Conservation (phyloP, 2,888 invertebrate genomes). For the Criorhina ranunculi region DNA sequence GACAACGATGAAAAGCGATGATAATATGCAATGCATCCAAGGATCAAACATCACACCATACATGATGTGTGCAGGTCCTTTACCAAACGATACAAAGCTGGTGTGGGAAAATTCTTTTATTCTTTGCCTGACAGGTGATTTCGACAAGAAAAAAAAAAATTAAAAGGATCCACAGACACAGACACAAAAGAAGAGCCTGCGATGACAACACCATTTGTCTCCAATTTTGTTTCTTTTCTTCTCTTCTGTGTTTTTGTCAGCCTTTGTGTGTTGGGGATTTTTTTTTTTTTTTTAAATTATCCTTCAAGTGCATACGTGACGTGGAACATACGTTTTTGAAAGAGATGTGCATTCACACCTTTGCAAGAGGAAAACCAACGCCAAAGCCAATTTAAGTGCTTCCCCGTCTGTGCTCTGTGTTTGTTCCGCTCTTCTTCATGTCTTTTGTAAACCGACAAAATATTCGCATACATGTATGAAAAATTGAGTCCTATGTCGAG, state of each 20-base stretch:
- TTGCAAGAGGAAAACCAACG: conserved; percentile 51
- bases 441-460: conserved; percentile 53
- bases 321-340: conserved; percentile 26
- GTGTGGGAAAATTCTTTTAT: conserved; percentile 8
- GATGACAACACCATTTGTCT: conserved; percentile 66
- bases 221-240: conserved; percentile 51
- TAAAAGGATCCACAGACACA: conserved; percentile 35
- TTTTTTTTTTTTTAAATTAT: conserved; percentile 69
- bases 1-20: conserved; percentile 50
- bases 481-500: conserved; percentile 53
- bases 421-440: not conserved
- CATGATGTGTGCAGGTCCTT: not conserved
- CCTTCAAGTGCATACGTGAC: conserved; percentile 66
- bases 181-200: conserved; percentile 40
- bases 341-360: conserved; percentile 68
- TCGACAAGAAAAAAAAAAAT: conserved; percentile 22
- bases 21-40: conserved; percentile 51
- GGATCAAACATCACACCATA: conserved; percentile 51
- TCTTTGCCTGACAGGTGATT: conserved; percentile 36
- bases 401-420: conserved; percentile 14
- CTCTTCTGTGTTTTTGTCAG: conserved; percentile 29
- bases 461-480: conserved; percentile 48
- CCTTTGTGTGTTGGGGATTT: conserved; percentile 28
- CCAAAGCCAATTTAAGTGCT: conserved; percentile 72
- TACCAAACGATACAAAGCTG: conserved; percentile 16